Base-by-base conservation (phyloP, 2,888 invertebrate species). In the Chrysina gloriosa region DNA sequence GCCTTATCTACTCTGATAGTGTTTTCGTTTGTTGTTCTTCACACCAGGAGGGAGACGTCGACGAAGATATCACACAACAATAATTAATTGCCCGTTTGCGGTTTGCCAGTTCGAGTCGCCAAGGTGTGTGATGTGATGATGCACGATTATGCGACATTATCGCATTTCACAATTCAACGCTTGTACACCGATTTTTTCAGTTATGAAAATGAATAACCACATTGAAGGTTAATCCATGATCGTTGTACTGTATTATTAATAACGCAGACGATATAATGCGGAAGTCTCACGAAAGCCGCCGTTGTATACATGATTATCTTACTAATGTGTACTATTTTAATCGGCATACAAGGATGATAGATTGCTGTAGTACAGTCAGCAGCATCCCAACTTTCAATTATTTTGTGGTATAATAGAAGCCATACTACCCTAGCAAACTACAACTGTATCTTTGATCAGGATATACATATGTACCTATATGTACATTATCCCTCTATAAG, bases 1-100 rank as follows among this genome's bases (percentile, higher is more conserved):
- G 58, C 42, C 42, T 42, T 61, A 61, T 61, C 42, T 61, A 42
- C 42, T 61, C 58, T 11, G 42, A 61, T 61, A 45, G 25, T 16
- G 9, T 29, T n/a, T 23, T 61, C 42, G 27, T 42, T 19, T 42
- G 58, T 42, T 58, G 58, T 58, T 58, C 54, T 54, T 61, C 58
- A 29, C 58, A 25, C 7, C 27, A 14, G 14, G 27, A 7, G 14
- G 27, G 42, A 42, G 39, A 56, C 56, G 23, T 14, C 29, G 19
- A 34, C 56, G n/a, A 56, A 56, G 21, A 56, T 56, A 56, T 56
- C 56, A 14, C 21, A 11, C n/a, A 11, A 48, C 23, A 31, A 31
- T 6, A 61, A 61, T 61, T 61, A 61, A 61, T 61, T 61, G 42
- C 42, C 58, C 42, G 29, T 61, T 42, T 61, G 58, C 42, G 58